Evolutionary conservation across 2,888 invertebrate genomes (phyloP), one percentile per base, ranked within the genome.

Genomic region (Alitta virens): DNA sequence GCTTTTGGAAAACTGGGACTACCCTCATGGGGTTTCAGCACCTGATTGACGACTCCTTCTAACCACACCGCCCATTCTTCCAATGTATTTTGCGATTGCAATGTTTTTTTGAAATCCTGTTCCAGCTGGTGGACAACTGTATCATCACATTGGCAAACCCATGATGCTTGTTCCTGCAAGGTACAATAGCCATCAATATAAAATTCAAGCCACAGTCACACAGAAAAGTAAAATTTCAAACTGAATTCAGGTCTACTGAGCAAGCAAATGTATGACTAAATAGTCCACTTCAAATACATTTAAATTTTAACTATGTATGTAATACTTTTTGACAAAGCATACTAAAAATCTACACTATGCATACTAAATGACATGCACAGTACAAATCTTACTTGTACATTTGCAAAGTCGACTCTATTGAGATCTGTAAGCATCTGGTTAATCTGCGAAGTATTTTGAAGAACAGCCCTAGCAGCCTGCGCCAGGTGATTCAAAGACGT

Each of bases 31-130:
- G 92, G 91, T 74, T 92, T 90, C 63, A 98, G 87, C 33, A 94
- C 92, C 71, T 89, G 87, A 71, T 91, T 90, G 58, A 99, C 96
- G 68, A 97, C 95, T 61, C 89, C 87, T 81, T 97, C 96, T 74
- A 99, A 85, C 99, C 99, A 99, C 57, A 88, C 87, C 26, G 97
- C 96, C 99, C 99, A 99, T 81, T 96, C 92, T 82, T 97, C 97
- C 72, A 99, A 85, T 1, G 93, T 90, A 74, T 93, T 92, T 82
- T 94, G 94, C 64, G 81, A 80, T 77, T 94, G 92, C 50, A 83
- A 71, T 2, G 80, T 80, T 62, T 75, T 75, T 75, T 87, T 87
- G 81, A 98, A 98, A 81, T 97, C 95, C 38, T 91, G 90, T 78
- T 97, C 94, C 60, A 98, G 86, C 59, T 90, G 87, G 77, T 89